Base-by-base conservation (phyloP, 2,113 vertebrate genomes). In the Neopipo cinnamomea region DNA sequence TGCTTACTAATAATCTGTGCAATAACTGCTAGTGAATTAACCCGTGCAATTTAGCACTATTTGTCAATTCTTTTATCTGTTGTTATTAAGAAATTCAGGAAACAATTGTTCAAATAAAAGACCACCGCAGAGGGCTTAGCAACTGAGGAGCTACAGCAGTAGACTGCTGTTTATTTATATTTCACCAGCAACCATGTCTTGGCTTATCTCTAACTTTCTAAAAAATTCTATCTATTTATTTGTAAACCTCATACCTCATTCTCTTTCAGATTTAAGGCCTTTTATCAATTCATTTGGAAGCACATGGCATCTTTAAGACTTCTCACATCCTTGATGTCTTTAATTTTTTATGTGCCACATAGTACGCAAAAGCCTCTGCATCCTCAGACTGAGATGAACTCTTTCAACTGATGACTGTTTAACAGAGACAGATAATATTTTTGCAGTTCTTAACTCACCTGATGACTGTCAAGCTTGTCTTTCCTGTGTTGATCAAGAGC, bases 251-350 rank as follows among this genome's bases (percentile, higher is more conserved):
- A 97, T 96, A 96, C 88, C 75, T 96, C 92, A 97, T 96, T 97
- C 97, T 91, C 96, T 97, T 97, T 98, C 94, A 94, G 97, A 95
- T 66, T 46, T 91, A 96, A 93, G 78, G 85, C 86, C 96, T 97
- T 98, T 98, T 96, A 97, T 97, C 95, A 97, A 96, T 95, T 97
- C 89, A 94, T 96, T 95, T 89, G 85, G 95, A 98, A 98, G 96
- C 1, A 11, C n/a, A 6, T 87, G 91, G 82, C 95, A 96, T 88
- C 96, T 97, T 93, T 66, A 95, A 85, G 96, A 96, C 77, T 98
- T 94, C 91, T 94, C 93, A 95, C 58, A 93, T 87, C 90, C 70
- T 93, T 46, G 14, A 96, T 52, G 89, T 88, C 80, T 41, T 97
- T 95, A 90, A 97, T 96, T 96, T 97, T 98, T 97, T 81, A 98